phyloP scores from a whole-genome alignment of 64 coral and sea anemone species.

The Platygyra sinensis region DNA sequence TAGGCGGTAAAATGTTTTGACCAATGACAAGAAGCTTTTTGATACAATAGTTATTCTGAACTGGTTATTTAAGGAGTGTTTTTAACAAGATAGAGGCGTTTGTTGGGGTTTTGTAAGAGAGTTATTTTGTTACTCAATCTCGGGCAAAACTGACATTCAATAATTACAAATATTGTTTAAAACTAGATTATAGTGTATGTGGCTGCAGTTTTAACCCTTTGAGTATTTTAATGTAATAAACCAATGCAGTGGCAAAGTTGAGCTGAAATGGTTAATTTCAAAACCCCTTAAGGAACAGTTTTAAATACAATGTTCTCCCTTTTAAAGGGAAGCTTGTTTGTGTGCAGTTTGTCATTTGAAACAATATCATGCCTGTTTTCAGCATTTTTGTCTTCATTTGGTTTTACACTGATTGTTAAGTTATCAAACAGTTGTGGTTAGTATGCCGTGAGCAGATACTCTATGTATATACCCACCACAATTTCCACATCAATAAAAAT shows the following conservation, averaged over 20 bases:
- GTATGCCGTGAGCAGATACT: too few species aligned
- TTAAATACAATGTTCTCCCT: too few species aligned
- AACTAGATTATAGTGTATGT: neutral
- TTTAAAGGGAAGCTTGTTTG: too few species aligned
- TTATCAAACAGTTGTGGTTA: too few species aligned
- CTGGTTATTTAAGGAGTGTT: slow-evolving; percentile 7
- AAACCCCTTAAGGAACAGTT: too few species aligned
- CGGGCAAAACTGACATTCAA: neutral
- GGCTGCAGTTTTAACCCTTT: neutral
- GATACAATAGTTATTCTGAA: neutral
- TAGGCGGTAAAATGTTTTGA: neutral
- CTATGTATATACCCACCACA: too few species aligned
- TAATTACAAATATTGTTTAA: neutral
- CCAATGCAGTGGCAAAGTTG: neutral
- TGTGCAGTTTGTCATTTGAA: too few species aligned
- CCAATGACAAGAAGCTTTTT: neutral
- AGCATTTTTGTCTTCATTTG: too few species aligned
- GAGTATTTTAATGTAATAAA: neutral
- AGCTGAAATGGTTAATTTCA: too few species aligned
- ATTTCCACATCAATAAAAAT: too few species aligned
- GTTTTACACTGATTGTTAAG: neutral
- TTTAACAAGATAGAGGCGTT: neutral
- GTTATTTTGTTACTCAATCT: slow-evolving; percentile 24
- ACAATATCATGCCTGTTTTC: neutral
- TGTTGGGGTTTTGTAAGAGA: neutral